Percentiles rank a stretch among this genome's conserved stretches.
Evolutionary conservation across 2,888 invertebrate genomes (phyloP).

Genomic region (Sphecodes monilicornis): DNA sequence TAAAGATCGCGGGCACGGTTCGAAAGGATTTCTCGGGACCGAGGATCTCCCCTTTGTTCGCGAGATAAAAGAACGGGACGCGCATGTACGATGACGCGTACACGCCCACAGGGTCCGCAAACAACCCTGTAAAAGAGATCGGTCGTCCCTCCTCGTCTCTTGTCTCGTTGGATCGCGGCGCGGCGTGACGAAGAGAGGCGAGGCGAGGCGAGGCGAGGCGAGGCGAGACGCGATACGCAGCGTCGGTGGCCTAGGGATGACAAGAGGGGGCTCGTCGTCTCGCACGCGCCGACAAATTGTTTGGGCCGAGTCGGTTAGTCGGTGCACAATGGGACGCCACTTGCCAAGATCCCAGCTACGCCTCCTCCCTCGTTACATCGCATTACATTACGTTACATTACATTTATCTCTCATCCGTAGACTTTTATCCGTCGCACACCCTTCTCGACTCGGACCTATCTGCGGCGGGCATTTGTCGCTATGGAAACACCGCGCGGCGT

Average conservation of each 20-base stretch:
- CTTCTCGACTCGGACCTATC: slow-evolving; percentile 53
- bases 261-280: slow-evolving; percentile 60
- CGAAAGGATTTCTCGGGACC: slow-evolving; percentile 1
- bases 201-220: background rate
- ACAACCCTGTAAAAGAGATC: slow-evolving; percentile 61
- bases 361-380: slow-evolving; percentile 83
- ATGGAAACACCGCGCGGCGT: slow-evolving; percentile 76
- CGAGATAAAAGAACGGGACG: slow-evolving; percentile 44
- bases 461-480: slow-evolving; percentile 71
- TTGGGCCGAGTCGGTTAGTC: slow-evolving; percentile 83
- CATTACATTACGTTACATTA: slow-evolving; percentile 83
- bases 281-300: slow-evolving; percentile 82
- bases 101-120: slow-evolving; percentile 67
- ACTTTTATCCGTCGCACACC: slow-evolving; percentile 58
- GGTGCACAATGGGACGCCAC: slow-evolving; percentile 83
- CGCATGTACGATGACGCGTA: slow-evolving; percentile 59
- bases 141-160: background rate
- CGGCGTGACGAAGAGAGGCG: background rate
- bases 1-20: slow-evolving; percentile 4
- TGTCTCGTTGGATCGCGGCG: background rate
- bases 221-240: background rate
- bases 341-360: slow-evolving; percentile 73
- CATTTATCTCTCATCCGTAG: slow-evolving; percentile 82
- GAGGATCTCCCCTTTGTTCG: slow-evolving; percentile 10
- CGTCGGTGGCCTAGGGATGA: slow-evolving; percentile 33